phyloP scores from a whole-genome alignment of 2,113 vertebrate genomes.

The Campylorhamphus procurvoides region DNA sequence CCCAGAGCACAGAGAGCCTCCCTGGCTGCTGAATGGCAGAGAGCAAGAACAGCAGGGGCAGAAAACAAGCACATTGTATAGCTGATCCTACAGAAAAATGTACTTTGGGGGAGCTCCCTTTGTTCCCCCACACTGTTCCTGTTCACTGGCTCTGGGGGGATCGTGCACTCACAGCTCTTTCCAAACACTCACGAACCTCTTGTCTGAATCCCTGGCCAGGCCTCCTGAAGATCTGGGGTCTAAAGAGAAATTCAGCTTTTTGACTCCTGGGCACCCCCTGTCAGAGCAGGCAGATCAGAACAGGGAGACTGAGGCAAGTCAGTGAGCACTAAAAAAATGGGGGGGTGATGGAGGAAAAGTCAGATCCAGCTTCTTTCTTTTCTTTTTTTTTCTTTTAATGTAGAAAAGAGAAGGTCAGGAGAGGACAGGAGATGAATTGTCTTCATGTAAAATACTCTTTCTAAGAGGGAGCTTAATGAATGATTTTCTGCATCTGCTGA shows the following conservation, averaged over 20 bases:
- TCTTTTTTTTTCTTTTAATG: background rate
- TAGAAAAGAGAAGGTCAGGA: background rate
- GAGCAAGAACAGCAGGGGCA: background rate
- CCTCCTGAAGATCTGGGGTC: background rate
- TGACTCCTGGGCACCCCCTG: background rate
- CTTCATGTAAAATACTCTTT: background rate
- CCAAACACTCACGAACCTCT: fast-evolving
- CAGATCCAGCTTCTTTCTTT: background rate
- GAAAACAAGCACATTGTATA: background rate
- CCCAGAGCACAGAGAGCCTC: background rate
- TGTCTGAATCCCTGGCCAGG: background rate
- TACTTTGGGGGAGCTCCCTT: background rate
- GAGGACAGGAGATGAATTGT: background rate
- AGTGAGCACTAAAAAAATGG: background rate
- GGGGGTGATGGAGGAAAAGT: background rate
- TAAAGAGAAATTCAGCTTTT: background rate
- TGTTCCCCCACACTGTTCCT: background rate
- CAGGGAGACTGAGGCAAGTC: background rate
- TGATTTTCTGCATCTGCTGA: conserved; percentile 4
- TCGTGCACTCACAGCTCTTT: background rate
- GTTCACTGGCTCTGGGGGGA: too few species aligned
- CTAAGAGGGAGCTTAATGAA: conserved; percentile 5
- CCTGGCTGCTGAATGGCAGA: background rate
- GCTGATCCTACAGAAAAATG: fast-evolving
- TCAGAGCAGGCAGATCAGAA: background rate